These are phyloP conservation scores for Bibio marci DNA, from an alignment of 2,888 invertebrate species.

Conservation along the genomic window DNA sequence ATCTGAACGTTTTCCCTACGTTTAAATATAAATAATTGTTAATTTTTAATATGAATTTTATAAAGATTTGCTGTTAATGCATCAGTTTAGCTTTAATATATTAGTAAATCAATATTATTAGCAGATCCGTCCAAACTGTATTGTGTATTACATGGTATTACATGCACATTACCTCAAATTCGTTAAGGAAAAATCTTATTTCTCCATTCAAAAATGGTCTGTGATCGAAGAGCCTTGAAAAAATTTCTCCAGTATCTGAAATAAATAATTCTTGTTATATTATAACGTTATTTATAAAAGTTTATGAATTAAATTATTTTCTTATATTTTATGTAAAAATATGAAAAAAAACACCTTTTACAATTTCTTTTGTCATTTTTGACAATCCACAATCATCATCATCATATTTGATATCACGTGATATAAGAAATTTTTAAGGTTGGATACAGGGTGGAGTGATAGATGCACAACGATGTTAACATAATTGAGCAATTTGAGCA, in stretches of 20 bases:
- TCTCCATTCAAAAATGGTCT: slow-evolving; percentile 73
- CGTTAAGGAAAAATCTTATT: slow-evolving; percentile 63
- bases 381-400: not conserved
- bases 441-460: too few species aligned
- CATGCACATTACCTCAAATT: slow-evolving; percentile 54
- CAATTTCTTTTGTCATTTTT: slow-evolving; percentile 4
- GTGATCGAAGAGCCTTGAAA: slow-evolving; percentile 74
- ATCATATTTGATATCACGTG: not conserved
- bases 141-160: not conserved
- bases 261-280: not conserved
- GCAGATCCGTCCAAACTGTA: not conserved
- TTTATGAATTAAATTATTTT: not conserved
- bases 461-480: too few species aligned
- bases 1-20: slow-evolving; percentile 58
- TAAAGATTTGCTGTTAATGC: not conserved
- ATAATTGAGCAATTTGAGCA: too few species aligned
- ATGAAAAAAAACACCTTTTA: slow-evolving; percentile 3
- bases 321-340: not conserved
- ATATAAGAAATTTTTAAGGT: too few species aligned
- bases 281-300: not conserved
- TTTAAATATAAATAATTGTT: slow-evolving; percentile 15
- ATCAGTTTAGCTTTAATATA: not conserved
- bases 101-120: not conserved
- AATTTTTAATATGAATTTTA: slow-evolving; percentile 4
- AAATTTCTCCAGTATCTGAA: slow-evolving; percentile 64